These are phyloP conservation scores for Trochalopteron elliotii DNA, from an alignment of 2,113 vertebrate species.

Conservation along the genomic window DNA sequence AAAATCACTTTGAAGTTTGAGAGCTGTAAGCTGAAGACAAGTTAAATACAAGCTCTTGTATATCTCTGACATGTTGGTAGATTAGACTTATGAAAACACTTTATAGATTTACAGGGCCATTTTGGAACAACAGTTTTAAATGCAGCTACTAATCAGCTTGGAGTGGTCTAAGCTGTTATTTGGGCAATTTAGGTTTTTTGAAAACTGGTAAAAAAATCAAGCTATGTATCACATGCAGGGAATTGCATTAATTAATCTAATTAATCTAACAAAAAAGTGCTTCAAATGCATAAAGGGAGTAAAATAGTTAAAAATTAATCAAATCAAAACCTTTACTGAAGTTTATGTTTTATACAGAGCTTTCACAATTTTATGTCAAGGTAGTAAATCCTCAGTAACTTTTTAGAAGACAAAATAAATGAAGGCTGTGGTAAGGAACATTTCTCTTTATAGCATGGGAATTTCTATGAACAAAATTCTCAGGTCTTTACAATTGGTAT, in stretches of 20 bases:
- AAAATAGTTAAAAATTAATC: neutral
- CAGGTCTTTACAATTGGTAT: neutral
- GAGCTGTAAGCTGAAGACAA: neutral
- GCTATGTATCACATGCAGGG: neutral
- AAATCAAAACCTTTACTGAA: neutral
- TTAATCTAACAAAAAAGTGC: neutral
- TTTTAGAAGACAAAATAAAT: neutral
- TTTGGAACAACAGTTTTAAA: constrained; percentile 1
- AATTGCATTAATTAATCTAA: neutral
- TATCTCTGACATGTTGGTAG: neutral
- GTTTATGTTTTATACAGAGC: neutral
- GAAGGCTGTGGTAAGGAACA: neutral
- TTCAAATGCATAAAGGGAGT: neutral
- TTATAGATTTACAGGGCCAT: neutral
- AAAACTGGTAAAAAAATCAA: neutral
- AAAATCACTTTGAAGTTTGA: constrained; percentile 44
- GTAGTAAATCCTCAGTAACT: neutral
- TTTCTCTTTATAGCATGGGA: neutral
- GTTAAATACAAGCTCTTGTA: neutral
- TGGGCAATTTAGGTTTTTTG: neutral
- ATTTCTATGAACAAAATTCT: neutral
- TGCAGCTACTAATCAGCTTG: neutral
- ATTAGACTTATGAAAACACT: neutral
- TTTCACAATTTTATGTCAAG: neutral
- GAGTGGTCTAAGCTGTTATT: neutral